Evolutionary conservation across 1,140 invertebrate genomes (phyloP), one percentile per base, ranked within the genome.

Genomic region (Drosophila carrolli): DNA sequence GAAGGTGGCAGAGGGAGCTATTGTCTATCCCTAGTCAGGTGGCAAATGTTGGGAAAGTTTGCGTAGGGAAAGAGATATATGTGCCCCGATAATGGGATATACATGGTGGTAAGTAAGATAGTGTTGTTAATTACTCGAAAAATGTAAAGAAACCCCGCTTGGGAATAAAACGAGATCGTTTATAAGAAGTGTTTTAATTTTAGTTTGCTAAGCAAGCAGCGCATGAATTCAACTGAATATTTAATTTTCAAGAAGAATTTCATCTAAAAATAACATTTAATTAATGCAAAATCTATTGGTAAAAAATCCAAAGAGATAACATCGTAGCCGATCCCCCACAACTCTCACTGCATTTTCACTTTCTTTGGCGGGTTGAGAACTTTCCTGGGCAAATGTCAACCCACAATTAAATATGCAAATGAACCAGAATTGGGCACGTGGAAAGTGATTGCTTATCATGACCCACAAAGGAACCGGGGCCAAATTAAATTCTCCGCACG

Each of bases 391-490:
- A 59, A 81, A 75, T 79, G 60, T 75, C 63, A 75, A 43, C 60
- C 11, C 53, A 57, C 44, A 88, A 88, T 89, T 77, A 83, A 80
- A 32, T 80, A 88, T 89, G 63, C 57, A 89, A 88, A 89, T 88
- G 53, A 76, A 66, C 37, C 23, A 67, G 62, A 76, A 83, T 89
- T 73, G 72, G 61, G 76, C 83, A 83, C 83, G 76, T 88, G 83
- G 80, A 88, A 83, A 83, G 80, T 73, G 80, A 83, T 67, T 76
- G 53, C 58, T 72, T 79, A 83, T 89, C 84, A 40, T 38, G 65
- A 76, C 63, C 73, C 74, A 76, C 50, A 77, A 62, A 70, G 51
- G 51, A 16, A 44, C 65, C 10, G 11, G 35, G 6, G 63, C 19
- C 29, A 44, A 68, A 68, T 67, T 38, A 68, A 68, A 68, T 67